phyloP scores from a whole-genome alignment of 2,797 vertebrate genomes.

The Chelidonichthys spinosus region DNA sequence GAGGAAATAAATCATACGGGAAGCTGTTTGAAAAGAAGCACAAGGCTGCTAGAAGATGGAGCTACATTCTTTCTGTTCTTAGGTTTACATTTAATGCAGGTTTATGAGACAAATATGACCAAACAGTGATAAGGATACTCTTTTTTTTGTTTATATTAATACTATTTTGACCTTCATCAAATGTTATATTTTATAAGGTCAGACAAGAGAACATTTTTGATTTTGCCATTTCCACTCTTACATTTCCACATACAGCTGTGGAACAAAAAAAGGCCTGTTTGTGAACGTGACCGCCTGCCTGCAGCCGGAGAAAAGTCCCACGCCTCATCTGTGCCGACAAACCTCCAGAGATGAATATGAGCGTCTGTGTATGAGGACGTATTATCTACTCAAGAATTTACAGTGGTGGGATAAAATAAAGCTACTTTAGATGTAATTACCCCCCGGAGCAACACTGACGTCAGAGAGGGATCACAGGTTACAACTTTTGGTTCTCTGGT shows the following conservation, averaged over 20 bases:
- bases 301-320: conserved; percentile 4
- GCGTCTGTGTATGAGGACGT: not conserved
- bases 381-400: conserved; percentile 29
- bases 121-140: conserved; percentile 8
- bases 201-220: no score
- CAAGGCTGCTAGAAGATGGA: conserved; percentile 15
- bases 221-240: no score
- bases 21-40: conserved; percentile 61
- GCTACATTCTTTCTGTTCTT: conserved; percentile 29
- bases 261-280: conserved; percentile 22
- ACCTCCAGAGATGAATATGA: conserved; percentile 27
- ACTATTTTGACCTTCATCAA: no score
- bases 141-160: no score
- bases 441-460: conserved; percentile 48
- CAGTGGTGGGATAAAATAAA: conserved; percentile 35
- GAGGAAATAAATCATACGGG: conserved; percentile 64
- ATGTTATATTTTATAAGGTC: no score
- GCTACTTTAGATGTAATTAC: conserved; percentile 38
- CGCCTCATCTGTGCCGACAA: not conserved
- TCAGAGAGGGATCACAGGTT: conserved; percentile 71
- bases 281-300: not conserved
- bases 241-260: conserved; percentile 3
- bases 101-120: conserved; percentile 30
- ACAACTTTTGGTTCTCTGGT: conserved; percentile 23
- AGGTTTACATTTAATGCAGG: conserved; percentile 37